Conservation (phyloP, 2,113 vertebrate genomes). For the Corynorhinus townsendii region DNA sequence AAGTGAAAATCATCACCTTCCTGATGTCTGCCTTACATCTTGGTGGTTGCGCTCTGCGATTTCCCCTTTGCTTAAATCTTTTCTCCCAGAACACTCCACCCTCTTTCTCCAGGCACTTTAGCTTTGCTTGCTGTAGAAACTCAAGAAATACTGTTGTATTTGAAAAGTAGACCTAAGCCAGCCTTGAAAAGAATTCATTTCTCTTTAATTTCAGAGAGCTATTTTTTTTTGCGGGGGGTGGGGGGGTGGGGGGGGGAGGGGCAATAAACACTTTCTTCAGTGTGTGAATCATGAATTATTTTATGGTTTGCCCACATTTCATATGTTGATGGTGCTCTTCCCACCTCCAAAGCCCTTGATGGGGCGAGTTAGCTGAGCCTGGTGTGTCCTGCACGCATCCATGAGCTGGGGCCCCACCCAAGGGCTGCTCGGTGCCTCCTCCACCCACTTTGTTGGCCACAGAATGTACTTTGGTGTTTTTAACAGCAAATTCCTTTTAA, state of each 20-base stretch:
- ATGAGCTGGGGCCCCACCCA: neutral
- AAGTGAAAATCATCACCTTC: neutral
- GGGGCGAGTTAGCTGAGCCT: accelerated
- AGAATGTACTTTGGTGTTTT: neutral
- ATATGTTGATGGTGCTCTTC: neutral
- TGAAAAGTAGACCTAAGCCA: neutral
- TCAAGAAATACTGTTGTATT: neutral
- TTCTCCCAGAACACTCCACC: neutral
- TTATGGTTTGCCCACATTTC: neutral
- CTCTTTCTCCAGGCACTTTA: neutral
- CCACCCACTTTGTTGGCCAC: neutral
- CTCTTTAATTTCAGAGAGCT: constrained; percentile 21
- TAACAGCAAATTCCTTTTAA: neutral
- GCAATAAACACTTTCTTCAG: neutral
- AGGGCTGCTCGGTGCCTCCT: neutral
- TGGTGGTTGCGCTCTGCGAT: neutral
- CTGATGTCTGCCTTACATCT: neutral
- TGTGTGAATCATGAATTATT: neutral
- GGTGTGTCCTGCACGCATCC: neutral
- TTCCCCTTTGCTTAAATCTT: neutral
- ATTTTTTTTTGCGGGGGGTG: neutral
- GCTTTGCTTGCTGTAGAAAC: neutral
- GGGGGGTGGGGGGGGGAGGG: no score
- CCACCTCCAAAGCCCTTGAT: neutral
- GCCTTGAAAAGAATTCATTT: neutral